Evolutionary conservation across 2,888 invertebrate species (phyloP).

Genomic region (Cryptus viduatorius): DNA sequence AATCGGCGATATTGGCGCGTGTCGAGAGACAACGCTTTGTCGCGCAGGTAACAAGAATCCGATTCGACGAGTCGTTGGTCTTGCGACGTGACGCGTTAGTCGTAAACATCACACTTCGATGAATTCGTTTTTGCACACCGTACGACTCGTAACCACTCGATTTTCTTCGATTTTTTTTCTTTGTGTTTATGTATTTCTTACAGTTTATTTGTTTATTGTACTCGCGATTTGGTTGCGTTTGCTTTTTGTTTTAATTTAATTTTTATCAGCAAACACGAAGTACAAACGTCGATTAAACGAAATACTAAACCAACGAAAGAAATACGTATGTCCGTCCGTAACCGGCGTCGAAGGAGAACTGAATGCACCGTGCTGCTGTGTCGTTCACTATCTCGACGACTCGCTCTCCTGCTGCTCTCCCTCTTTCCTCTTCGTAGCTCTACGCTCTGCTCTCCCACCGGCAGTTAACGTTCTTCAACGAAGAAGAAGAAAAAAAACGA

Average conservation of each 20-base stretch:
- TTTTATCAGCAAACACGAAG: background rate
- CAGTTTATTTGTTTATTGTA: background rate
- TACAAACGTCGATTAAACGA: background rate
- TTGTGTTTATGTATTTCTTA: background rate
- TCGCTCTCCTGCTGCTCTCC: slow-evolving; percentile 45
- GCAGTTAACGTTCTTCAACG: background rate
- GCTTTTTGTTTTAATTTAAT: background rate
- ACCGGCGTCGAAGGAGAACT: slow-evolving; percentile 70
- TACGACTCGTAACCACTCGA: no score
- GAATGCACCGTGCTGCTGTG: slow-evolving; percentile 75
- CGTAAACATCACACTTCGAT: slow-evolving; percentile 58
- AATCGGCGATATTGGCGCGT: no score
- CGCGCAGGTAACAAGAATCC: background rate
- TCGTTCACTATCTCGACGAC: slow-evolving; percentile 70
- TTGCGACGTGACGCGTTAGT: slow-evolving; percentile 34
- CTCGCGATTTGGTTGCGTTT: background rate
- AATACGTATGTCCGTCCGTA: slow-evolving; percentile 53
- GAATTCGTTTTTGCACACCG: background rate
- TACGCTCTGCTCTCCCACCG: background rate
- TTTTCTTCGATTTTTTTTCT: background rate
- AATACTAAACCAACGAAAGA: background rate
- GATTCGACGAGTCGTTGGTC: slow-evolving; percentile 33
- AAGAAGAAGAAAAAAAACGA: background rate
- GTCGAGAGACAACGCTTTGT: background rate
- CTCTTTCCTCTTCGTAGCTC: slow-evolving; percentile 55